Evolutionary conservation across 2,888 invertebrate genomes (phyloP).

Genomic region (Caenorhabditis virilis): DNA sequence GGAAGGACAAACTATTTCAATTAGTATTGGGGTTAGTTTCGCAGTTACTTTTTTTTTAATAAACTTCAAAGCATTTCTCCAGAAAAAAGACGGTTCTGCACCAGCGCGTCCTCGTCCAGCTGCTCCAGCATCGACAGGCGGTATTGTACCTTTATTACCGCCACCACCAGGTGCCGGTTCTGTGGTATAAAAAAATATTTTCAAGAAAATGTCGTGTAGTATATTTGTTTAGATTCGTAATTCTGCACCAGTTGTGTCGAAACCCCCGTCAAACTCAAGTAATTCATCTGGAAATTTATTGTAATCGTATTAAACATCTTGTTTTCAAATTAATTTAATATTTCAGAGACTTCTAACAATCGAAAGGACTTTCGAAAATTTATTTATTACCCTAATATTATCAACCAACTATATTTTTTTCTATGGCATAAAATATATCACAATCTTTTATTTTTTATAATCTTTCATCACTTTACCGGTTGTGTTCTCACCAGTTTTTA

Average conservation of each 20-base stretch:
- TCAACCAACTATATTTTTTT: too few species aligned
- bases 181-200: slow-evolving; percentile 10
- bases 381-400: too few species aligned
- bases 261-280: too few species aligned
- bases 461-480: neutral
- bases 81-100: slow-evolving; percentile 41
- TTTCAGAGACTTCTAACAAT: slow-evolving; percentile 7
- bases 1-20: slow-evolving; percentile 98
- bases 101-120: slow-evolving; percentile 38
- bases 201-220: neutral
- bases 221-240: neutral
- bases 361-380: too few species aligned
- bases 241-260: too few species aligned
- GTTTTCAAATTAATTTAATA: slow-evolving; percentile 3
- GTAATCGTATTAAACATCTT: neutral
- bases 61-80: too few species aligned
- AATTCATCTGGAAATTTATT: slow-evolving; percentile 11
- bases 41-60: too few species aligned
- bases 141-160: slow-evolving; percentile 61
- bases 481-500: neutral
- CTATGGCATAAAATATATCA: too few species aligned
- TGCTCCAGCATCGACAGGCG: slow-evolving; percentile 36
- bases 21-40: slow-evolving; percentile 79
- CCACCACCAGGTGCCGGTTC: slow-evolving; percentile 60
- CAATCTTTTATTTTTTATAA: neutral